Conservation (phyloP, 2,888 invertebrate genomes). For the Athalia rosae region DNA sequence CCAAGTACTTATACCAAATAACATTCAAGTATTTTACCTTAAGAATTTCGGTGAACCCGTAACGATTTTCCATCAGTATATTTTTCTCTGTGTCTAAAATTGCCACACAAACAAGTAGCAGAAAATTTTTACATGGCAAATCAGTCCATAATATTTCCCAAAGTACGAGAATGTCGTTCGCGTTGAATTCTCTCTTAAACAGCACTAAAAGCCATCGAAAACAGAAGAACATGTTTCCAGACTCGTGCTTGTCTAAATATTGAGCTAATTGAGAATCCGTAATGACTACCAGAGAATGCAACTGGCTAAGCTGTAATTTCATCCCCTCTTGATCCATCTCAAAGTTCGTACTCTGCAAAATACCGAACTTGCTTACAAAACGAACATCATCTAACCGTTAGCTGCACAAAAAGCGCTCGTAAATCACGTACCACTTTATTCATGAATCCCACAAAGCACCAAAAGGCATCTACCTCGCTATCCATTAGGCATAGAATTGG, state of each 20-base stretch:
- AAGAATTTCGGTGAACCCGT: slow-evolving; percentile 96
- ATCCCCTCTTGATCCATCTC: slow-evolving; percentile 98
- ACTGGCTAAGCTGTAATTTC: slow-evolving; percentile 92
- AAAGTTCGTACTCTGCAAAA: slow-evolving; percentile 88
- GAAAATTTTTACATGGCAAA: slow-evolving; percentile 95
- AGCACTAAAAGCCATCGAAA: slow-evolving; percentile 98
- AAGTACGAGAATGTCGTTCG: slow-evolving; percentile 89
- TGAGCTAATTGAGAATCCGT: slow-evolving; percentile 89
- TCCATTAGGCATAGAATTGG: slow-evolving; percentile 92
- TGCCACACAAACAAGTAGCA: slow-evolving; percentile 93
- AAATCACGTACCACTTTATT: slow-evolving; percentile 86
- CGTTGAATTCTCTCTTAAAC: slow-evolving; percentile 95
- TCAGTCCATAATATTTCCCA: slow-evolving; percentile 99
- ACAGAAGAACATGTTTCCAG: slow-evolving; percentile 98
- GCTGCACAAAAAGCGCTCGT: slow-evolving; percentile 2
- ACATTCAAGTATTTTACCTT: slow-evolving; percentile 79
- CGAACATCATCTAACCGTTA: slow-evolving; percentile 46
- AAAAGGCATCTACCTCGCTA: slow-evolving; percentile 97
- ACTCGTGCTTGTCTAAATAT: slow-evolving; percentile 91
- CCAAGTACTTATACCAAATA: background rate
- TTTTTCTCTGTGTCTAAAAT: slow-evolving; percentile 93
- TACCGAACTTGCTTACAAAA: slow-evolving; percentile 5
- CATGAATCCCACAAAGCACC: slow-evolving; percentile 99
- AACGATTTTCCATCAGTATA: slow-evolving; percentile 91
- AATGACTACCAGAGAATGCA: slow-evolving; percentile 87